A percentile compares a stretch with the other conserved stretches of the same genome.
Evolutionary conservation across 1,140 invertebrate genomes (phyloP).

Genomic region (Carcinoscorpius rotundicauda): DNA sequence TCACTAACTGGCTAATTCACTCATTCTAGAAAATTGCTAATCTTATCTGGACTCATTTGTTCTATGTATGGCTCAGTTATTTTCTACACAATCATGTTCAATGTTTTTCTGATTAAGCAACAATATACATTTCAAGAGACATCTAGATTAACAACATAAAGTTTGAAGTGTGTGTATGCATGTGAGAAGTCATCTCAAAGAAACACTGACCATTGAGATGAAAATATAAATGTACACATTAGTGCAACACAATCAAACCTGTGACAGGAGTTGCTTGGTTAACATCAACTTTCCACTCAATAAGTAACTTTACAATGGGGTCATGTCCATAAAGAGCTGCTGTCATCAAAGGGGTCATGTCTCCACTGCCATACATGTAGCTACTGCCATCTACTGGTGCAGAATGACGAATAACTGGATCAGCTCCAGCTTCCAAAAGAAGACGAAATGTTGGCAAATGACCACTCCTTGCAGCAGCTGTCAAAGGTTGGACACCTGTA

Average conservation of each 20-base stretch:
- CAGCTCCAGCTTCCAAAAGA: constrained; percentile 33
- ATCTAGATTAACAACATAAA: too few relatives aligned
- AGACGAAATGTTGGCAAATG: constrained; percentile 25
- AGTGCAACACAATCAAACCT: constrained; percentile 1
- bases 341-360: constrained; percentile 38
- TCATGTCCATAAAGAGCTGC: constrained; percentile 33
- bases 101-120: too few relatives aligned
- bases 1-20: too few relatives aligned
- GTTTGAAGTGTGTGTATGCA: too few relatives aligned
- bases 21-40: too few relatives aligned
- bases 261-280: constrained; percentile 22
- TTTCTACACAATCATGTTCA: too few relatives aligned
- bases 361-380: constrained; percentile 13
- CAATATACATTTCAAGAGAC: too few relatives aligned
- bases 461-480: constrained; percentile 13
- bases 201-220: too few relatives aligned
- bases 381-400: constrained; percentile 29
- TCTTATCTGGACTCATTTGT: too few relatives aligned
- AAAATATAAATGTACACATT: too few relatives aligned
- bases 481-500: constrained; percentile 11
- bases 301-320: constrained; percentile 33
- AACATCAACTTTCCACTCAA: constrained; percentile 33
- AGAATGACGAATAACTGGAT: constrained; percentile 31
- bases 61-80: too few relatives aligned
- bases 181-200: too few relatives aligned